A percentile compares a stretch with the other conserved stretches of the same genome.
These are phyloP conservation scores for Frankliniella fusca DNA, from an alignment of 2,888 invertebrate genomes.

Conservation along the genomic window DNA sequence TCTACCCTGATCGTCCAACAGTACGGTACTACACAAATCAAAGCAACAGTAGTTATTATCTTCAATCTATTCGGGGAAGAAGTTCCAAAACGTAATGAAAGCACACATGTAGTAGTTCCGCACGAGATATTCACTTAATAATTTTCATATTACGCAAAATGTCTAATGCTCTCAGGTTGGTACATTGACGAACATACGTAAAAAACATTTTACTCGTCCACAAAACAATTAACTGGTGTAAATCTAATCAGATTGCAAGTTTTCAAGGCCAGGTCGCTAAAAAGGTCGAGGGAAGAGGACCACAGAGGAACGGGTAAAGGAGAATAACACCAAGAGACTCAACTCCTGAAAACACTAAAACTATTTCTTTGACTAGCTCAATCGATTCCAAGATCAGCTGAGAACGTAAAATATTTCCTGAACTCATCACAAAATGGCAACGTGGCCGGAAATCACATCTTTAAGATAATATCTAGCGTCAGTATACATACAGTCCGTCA, in stretches of 20 bases:
- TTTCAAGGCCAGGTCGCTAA: constrained; percentile 21
- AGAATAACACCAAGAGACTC: constrained; percentile 13
- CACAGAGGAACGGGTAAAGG: constrained; percentile 16
- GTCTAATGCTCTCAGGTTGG: background rate
- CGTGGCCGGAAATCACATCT: background rate
- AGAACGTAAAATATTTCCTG: background rate
- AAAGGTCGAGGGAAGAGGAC: constrained; percentile 18
- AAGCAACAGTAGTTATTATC: constrained; percentile 8
- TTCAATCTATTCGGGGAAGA: background rate
- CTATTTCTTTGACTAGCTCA: constrained; percentile 26
- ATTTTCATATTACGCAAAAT: no score
- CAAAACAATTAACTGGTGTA: background rate
- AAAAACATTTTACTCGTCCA: background rate
- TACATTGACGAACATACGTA: background rate
- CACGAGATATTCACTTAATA: constrained; percentile 9
- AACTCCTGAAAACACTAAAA: background rate
- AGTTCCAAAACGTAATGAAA: constrained; percentile 14
- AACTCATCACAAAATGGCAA: constrained; percentile 9
- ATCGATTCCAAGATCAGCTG: constrained; percentile 24
- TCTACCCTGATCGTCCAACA: constrained; percentile 26
- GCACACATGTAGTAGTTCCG: constrained; percentile 18
- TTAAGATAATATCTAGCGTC: constrained; percentile 6
- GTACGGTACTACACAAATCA: constrained; percentile 20
- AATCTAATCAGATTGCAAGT: constrained; percentile 16
- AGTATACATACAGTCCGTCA: constrained; percentile 12